Percentiles rank a stretch among this genome's conserved stretches.
Conservation (phyloP, 2,113 vertebrate species). For the Galbula dea region DNA sequence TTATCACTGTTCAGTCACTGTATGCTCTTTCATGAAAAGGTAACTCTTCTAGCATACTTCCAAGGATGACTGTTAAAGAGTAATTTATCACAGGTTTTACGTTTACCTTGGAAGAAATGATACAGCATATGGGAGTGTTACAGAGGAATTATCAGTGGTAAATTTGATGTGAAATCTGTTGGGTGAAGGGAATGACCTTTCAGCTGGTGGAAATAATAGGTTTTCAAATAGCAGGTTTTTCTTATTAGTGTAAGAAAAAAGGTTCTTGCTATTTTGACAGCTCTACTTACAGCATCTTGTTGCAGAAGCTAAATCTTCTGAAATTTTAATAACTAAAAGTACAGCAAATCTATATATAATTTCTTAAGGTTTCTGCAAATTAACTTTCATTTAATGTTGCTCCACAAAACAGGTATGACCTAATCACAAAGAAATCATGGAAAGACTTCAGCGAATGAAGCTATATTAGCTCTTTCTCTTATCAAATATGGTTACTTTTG, state of each 20-base stretch:
- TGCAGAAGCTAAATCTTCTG: background rate
- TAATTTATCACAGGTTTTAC: background rate
- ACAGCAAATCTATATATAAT: background rate
- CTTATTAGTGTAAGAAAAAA: background rate
- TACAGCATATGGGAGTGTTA: background rate
- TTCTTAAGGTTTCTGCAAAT: background rate
- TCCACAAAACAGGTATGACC: background rate
- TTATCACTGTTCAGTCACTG: background rate
- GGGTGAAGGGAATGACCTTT: background rate
- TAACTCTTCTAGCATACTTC: background rate
- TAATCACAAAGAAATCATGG: background rate
- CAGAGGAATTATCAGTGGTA: background rate
- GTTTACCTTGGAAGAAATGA: background rate
- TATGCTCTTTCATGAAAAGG: background rate
- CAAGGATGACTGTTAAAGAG: background rate
- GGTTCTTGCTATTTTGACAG: background rate
- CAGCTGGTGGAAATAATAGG: background rate
- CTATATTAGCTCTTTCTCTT: background rate
- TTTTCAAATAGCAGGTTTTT: background rate
- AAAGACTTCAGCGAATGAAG: background rate
- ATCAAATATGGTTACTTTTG: background rate
- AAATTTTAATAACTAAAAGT: background rate
- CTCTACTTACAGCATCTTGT: background rate
- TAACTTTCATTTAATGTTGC: background rate
- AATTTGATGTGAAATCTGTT: background rate